Evolutionary conservation across 2,113 vertebrate species (phyloP), one percentile per base, ranked within the genome.

Genomic region (Fregetta grallaria): DNA sequence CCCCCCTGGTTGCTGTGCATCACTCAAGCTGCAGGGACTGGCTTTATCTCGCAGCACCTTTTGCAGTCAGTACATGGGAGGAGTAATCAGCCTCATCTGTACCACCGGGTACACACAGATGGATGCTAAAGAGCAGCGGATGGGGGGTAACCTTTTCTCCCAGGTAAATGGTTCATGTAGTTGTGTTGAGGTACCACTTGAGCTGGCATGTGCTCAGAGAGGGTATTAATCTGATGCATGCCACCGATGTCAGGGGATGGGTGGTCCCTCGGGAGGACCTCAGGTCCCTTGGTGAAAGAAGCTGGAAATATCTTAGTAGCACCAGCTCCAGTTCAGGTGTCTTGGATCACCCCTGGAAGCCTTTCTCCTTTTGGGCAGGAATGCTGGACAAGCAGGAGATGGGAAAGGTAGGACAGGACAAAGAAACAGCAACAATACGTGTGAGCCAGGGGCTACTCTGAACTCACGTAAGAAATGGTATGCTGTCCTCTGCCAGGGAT

Each of bases 21-120:
- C 42, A 26, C 30, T 91, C 0, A 0, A 76, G 59, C 38, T 2
- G 1, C 8, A 1, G 47, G 56, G 27, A 53, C 38, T 66, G 70
- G 20, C 32, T 20, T 67, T 84, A 22, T 50, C 38, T 87, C 4
- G 1, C 79, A 84, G 49, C 59, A 44, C 22, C 55, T 91, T 65
- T 84, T 58, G 38, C 5, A 45, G 22, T 84, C n/a, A 6, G 11
- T 45, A 15, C 34, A 10, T 40, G 5, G 21, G 55, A 71, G 52
- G 55, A 72, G 29, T 75, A 63, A 85, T 25, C 14, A 25, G 34
- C 71, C 49, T 85, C 14, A 4, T 52, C 73, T 59, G 13, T 70
- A 13, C 53, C 8, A 19, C 34, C 4, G 8, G 59, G 22, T 56
- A 40, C 49, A 29, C 38, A 40, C 9, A 63, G 16, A 66, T 25